Evolutionary conservation across 2,797 vertebrate species (phyloP).

Genomic region (Siniperca obscura): DNA sequence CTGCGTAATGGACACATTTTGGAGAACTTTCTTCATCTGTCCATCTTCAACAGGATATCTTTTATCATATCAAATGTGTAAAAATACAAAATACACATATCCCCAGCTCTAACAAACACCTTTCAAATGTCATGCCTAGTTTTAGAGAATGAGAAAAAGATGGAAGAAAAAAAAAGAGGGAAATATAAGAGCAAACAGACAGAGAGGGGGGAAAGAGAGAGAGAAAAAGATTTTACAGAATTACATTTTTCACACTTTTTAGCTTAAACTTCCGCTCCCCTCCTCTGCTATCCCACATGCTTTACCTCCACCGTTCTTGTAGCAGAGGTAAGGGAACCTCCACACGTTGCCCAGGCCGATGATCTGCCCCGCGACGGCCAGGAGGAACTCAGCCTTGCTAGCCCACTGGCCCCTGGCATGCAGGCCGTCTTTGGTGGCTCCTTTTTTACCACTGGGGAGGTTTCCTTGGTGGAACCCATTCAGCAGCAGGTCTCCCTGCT

Average conservation of each 20-base stretch:
- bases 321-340: conserved; percentile 86
- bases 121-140: not conserved
- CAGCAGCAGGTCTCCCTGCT: conserved; percentile 45
- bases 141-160: not conserved
- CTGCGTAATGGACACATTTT: not conserved
- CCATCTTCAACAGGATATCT: not conserved
- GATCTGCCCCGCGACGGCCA: conserved; percentile 84
- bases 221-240: not conserved
- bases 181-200: not conserved
- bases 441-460: conserved; percentile 36
- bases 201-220: not conserved
- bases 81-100: not conserved
- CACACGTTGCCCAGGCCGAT: conserved; percentile 85
- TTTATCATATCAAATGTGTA: not conserved
- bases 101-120: not conserved
- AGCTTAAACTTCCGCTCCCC: not conserved
- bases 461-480: conserved; percentile 26
- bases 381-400: conserved; percentile 82
- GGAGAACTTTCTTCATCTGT: not conserved
- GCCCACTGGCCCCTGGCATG: conserved; percentile 81
- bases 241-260: not conserved
- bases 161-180: not conserved
- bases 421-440: conserved; percentile 49
- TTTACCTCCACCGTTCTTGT: conserved; percentile 85
- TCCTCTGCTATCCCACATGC: too few species aligned